phyloP scores from a whole-genome alignment of 2,113 vertebrate species.

The Lepus europaeus region DNA sequence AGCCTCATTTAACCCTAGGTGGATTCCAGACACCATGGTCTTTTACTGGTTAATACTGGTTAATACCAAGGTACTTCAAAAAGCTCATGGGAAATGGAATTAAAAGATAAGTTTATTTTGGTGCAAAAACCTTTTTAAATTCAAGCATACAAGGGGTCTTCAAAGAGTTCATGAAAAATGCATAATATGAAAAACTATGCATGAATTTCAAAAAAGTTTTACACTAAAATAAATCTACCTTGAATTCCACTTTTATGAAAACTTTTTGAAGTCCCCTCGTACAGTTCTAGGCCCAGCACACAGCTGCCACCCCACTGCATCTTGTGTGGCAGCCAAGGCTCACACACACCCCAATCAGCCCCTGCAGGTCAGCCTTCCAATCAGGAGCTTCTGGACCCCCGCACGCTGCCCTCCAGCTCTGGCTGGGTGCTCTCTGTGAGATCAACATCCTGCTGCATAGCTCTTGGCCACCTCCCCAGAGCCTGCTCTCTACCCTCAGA shows the following conservation, averaged over 20 bases:
- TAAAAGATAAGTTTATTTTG: too few species aligned
- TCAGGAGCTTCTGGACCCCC: background rate
- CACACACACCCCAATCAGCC: background rate
- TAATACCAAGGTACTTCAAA: too few species aligned
- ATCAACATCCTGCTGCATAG: background rate
- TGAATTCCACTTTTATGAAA: too few species aligned
- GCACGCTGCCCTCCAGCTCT: accelerated
- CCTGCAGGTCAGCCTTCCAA: background rate
- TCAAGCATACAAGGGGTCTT: too few species aligned
- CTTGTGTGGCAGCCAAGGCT: background rate
- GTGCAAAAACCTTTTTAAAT: too few species aligned
- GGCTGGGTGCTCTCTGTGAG: background rate
- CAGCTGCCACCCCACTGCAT: background rate
- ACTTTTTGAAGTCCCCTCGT: too few species aligned
- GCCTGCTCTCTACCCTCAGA: background rate
- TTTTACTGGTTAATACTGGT: background rate
- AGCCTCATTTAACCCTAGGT: background rate
- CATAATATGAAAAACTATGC: too few species aligned
- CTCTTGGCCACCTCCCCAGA: background rate
- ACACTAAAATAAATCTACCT: too few species aligned
- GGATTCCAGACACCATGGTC: background rate
- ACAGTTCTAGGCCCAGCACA: background rate
- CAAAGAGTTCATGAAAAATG: too few species aligned
- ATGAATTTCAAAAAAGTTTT: too few species aligned
- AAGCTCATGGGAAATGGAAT: too few species aligned